Base-by-base conservation (phyloP, 2,113 vertebrate genomes). In the Gallinago jamesoni region DNA sequence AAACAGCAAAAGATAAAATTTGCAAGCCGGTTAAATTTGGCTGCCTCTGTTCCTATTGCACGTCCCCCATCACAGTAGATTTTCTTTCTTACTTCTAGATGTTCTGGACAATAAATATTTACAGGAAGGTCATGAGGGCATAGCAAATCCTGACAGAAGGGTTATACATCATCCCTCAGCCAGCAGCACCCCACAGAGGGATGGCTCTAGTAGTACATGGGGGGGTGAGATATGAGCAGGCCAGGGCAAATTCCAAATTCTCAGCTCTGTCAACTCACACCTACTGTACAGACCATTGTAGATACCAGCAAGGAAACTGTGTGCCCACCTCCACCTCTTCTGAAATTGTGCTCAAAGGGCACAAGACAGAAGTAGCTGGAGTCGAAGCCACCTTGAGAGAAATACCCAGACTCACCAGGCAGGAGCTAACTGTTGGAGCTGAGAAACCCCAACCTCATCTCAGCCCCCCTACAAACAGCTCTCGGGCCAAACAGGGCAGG, bases 101-200 rank as follows among this genome's bases (percentile, higher is more conserved):
- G 94, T 96, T 97, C 92, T 97, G 93, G 90, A 93, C 89, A 96
- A 97, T 97, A 97, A 94, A 95, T 96, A 96, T 94, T 97, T 96
- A 84, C 90, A 95, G 90, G 87, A 95, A 89, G 96, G 94, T 96
- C 94, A 86, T 8, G 43, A 63, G 87, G 89, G 70, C 94, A 96
- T 56, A 78, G 91, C 86, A 96, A 84, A 96, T 90, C 86, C 93
- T 96, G 94, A 94, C 90, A 93, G 89, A 89, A 93, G 85, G 87
- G 78, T 83, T 94, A 75, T 82, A 41, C 70, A 91, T 96, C 91
- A 93, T 68, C 91, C 89, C 77, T 43, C 86, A 73, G 90, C 60
- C 84, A 92, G 81, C 90, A 97, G 96, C 14, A 67, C 64, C 92
- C 81, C 84, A 90, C 95, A 93, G 97, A 93, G 96, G 90, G 70